Evolutionary conservation across 2,888 invertebrate genomes (phyloP), one percentile per base, ranked within the genome.

Genomic region (Pachycephus smyrnensis): DNA sequence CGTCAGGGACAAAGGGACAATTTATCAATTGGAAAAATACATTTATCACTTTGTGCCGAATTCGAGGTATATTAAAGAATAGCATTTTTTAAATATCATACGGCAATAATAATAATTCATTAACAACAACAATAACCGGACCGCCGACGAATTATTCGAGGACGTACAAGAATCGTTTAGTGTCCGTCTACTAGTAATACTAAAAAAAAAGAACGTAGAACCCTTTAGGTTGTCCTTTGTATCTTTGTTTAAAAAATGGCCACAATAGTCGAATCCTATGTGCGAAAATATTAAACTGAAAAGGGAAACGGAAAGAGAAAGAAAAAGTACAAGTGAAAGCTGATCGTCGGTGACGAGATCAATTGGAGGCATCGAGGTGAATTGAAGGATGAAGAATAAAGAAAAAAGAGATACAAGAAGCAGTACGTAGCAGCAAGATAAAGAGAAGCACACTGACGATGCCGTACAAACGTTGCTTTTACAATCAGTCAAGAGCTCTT

Each of bases 171-270:
- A 55, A 55, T 9, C 55, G 23, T 55, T 55, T 23, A 55, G 55
- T 55, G 23, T 55, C 55, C 23, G 23, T 55, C 23, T 55, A 23
- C 23, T 55, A 23, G 9, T 55, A 55, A 55, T 23, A 55, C 55
- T 55, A 55, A 9, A 23, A 9, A 55, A 15, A 40, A 55, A n/a
- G n/a, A 55, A 55, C 55, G 71, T 15, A 71, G 15, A 71, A 71
- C 32, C 71, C 71, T 71, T 31, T 3, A 9, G 71, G 71, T 33
- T 71, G 31, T 71, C 71, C 71, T 71, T 71, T 23, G 71, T 71
- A 71, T 31, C 31, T 31, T 71, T 32, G 31, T 71, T 71, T 23
- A 55, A 55, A 11, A 71, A 71, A 71, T 71, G 71, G 71, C 71
- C 71, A 71, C 71, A 9, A 32, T 23, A 71, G 15, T 71, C 71